These are phyloP conservation scores for Ptycholaimellus sp. DNA, from an alignment of 2,888 invertebrate genomes.

Conservation along the genomic window DNA sequence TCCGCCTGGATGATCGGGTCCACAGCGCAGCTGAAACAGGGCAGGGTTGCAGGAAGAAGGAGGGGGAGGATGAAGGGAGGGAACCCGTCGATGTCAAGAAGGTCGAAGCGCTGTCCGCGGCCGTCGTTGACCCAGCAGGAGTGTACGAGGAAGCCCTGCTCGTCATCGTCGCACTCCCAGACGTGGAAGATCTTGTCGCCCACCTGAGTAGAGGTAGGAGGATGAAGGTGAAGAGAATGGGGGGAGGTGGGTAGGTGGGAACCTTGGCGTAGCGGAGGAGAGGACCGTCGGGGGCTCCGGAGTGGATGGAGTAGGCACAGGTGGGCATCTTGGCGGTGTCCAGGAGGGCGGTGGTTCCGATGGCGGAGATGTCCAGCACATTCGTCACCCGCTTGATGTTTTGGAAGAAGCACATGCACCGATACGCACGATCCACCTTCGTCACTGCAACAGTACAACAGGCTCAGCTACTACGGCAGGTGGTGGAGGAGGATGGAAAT, in stretches of 20 bases:
- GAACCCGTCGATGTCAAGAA: too few species aligned
- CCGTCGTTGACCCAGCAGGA: slow-evolving; percentile 21
- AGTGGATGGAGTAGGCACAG: slow-evolving; percentile 15
- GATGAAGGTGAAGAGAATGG: too few species aligned
- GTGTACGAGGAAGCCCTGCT: slow-evolving; percentile 17
- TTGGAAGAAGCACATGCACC: slow-evolving; percentile 22
- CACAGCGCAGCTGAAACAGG: slow-evolving; percentile 19
- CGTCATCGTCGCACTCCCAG: slow-evolving; percentile 18
- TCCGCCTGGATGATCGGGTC: slow-evolving; percentile 22
- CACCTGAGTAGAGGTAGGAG: too few species aligned
- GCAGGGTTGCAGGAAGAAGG: too few species aligned
- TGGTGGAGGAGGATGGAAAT: too few species aligned
- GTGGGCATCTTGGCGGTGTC: slow-evolving; percentile 17
- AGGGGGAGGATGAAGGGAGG: too few species aligned
- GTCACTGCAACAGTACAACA: too few species aligned
- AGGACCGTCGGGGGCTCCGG: slow-evolving; percentile 14
- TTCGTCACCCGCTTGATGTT: slow-evolving; percentile 17
- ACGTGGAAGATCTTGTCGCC: slow-evolving; percentile 21
- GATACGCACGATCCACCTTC: slow-evolving; percentile 9
- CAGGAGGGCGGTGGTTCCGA: slow-evolving; percentile 14
- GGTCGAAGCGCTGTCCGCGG: slow-evolving; percentile 15
- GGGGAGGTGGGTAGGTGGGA: too few species aligned
- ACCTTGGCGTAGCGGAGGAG: slow-evolving; percentile 12
- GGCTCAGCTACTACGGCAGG: too few species aligned
- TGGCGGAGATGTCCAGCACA: slow-evolving; percentile 13